Percentiles rank a stretch among this genome's conserved stretches.
Evolutionary conservation across 2,888 invertebrate genomes (phyloP).

Genomic region (Teinopalpus imperialis): DNA sequence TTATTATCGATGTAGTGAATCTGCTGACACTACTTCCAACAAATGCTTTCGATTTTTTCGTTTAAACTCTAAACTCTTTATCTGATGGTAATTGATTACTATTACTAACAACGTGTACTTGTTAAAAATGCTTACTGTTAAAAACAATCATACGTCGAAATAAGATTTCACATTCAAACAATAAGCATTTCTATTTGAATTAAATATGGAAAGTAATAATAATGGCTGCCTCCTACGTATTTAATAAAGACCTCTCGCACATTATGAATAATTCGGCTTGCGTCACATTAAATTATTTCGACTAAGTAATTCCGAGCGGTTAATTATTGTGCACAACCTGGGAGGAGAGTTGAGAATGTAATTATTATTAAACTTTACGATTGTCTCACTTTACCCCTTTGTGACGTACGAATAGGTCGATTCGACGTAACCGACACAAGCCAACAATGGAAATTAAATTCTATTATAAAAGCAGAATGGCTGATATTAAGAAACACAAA

Average conservation of each 20-base stretch:
- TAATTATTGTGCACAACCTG: slow-evolving; percentile 80
- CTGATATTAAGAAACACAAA: slow-evolving; percentile 37
- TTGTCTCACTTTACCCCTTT: slow-evolving; percentile 82
- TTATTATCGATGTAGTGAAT: no score
- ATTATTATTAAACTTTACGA: slow-evolving; percentile 83
- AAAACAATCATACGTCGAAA: no score
- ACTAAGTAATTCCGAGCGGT: slow-evolving; percentile 81
- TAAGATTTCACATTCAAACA: no score
- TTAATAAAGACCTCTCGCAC: slow-evolving; percentile 39
- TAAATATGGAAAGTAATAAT: no score
- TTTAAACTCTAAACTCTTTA: no score
- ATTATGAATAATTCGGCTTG: slow-evolving; percentile 57
- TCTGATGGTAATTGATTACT: no score
- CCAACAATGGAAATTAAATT: slow-evolving; percentile 37
- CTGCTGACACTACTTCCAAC: no score
- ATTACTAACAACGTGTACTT: no score
- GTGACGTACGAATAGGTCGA: slow-evolving; percentile 38
- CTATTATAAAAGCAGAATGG: slow-evolving; percentile 37
- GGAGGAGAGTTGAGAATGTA: slow-evolving; percentile 81
- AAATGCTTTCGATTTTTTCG: no score
- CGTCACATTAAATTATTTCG: slow-evolving; percentile 81
- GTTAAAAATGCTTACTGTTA: no score
- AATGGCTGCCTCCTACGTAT: no score
- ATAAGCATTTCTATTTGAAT: no score
- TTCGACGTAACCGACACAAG: slow-evolving; percentile 41